Evolutionary conservation across 2,888 invertebrate genomes (phyloP).

Genomic region (Uropetala carovei): DNA sequence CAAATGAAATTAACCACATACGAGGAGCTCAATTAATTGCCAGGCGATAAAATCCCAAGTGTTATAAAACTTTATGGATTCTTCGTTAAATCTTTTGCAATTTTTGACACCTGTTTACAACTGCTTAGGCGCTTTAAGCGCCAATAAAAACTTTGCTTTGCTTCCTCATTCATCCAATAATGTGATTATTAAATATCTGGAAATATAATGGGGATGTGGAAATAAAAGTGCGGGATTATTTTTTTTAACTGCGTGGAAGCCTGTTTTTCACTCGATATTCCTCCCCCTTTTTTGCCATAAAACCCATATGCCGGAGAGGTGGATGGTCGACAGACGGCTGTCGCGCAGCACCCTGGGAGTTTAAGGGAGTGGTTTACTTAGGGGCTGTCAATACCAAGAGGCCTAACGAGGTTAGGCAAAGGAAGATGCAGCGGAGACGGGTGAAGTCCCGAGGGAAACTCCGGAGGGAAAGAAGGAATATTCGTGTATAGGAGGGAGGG

Average conservation of each 20-base stretch:
- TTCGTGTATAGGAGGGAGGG: background rate
- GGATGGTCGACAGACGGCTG: conserved; percentile 52
- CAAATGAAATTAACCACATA: no score
- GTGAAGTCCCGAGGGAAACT: conserved; percentile 56
- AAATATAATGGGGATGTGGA: conserved; percentile 32
- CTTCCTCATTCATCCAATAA: conserved; percentile 23
- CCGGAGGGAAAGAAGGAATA: conserved; percentile 37
- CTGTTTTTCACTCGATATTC: conserved; percentile 62
- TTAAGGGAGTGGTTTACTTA: conserved; percentile 63
- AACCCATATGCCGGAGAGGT: conserved; percentile 32
- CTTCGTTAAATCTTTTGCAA: background rate
- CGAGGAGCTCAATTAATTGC: no score
- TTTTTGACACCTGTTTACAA: background rate
- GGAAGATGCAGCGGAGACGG: conserved; percentile 53
- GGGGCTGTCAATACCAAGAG: conserved; percentile 61
- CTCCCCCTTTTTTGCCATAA: conserved; percentile 32
- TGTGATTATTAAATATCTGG: conserved; percentile 32
- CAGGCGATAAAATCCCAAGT: background rate
- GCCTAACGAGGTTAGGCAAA: conserved; percentile 58
- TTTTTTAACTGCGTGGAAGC: conserved; percentile 24
- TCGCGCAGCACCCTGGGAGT: conserved; percentile 54
- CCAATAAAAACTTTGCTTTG: background rate
- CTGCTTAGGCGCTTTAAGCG: conserved; percentile 17
- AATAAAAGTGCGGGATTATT: conserved; percentile 9
- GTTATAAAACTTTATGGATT: background rate